Evolutionary conservation across 2,888 invertebrate species (phyloP).

Genomic region (Yponomeuta sedellus): DNA sequence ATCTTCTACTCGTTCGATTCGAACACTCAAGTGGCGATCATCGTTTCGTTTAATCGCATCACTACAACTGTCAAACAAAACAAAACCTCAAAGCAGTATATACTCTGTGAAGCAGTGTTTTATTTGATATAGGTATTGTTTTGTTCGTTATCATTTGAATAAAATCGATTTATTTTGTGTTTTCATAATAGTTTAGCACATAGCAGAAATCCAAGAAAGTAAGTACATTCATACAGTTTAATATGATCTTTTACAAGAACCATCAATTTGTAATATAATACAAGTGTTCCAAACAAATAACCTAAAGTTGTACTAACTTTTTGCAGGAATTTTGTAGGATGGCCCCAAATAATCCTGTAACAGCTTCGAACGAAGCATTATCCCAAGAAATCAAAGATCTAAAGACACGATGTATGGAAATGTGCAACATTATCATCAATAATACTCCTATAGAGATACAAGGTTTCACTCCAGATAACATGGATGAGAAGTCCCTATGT

Average conservation of each 20-base stretch:
- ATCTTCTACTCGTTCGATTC: not conserved
- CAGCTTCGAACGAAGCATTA: conserved; percentile 36
- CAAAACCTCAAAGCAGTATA: not conserved
- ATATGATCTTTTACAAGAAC: not conserved
- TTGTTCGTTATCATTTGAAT: not conserved
- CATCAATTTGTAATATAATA: not conserved
- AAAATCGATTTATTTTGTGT: not conserved
- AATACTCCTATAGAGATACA: conserved; percentile 41
- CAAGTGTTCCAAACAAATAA: not conserved
- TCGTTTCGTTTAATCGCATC: not conserved
- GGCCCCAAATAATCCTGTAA: conserved; percentile 25
- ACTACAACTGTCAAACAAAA: not conserved
- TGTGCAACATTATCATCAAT: conserved; percentile 42
- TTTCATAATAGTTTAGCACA: not conserved
- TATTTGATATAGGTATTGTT: not conserved
- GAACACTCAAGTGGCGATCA: too few species aligned
- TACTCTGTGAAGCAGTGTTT: too few species aligned
- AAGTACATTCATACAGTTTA: not conserved
- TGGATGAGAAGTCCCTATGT: conserved; percentile 35
- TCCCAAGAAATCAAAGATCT: conserved; percentile 46
- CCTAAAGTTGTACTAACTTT: not conserved
- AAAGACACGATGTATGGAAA: conserved; percentile 43
- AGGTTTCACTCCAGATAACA: conserved; percentile 33
- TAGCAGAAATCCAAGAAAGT: not conserved
- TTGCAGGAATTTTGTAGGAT: conserved; percentile 32